Base-by-base conservation (phyloP, 2,797 vertebrate genomes). In the Triplophysa bombifrons region DNA sequence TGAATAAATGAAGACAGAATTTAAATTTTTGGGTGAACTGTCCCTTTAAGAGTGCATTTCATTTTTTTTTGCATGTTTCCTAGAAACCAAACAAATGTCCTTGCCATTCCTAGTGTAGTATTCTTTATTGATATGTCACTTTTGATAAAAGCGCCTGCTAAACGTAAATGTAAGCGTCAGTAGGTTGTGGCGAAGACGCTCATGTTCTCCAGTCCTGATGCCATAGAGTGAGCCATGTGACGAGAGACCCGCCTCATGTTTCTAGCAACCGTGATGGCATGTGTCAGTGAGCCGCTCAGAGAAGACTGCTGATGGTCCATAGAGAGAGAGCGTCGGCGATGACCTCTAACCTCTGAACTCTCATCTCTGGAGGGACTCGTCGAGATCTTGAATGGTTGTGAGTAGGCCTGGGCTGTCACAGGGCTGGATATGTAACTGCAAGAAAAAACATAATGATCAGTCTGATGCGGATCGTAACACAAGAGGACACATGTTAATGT, bases 151-250 rank as follows among this genome's bases (percentile, higher is more conserved):
- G 9, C 1, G 0, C 14, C 53, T 71, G 22, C 56, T 61, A 22
- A 63, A 17, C 3, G 27, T 74, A 34, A 48, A 13, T 16, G 6
- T 25, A 41, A 3, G 22, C 8, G 9, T 94, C 90, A 96, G 88
- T 92, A 91, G 84, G 91, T 94, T 71, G 90, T 74, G 3, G 88
- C 66, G 22, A 93, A 89, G 63, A 72, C 53, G 5, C 84, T 84
- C 0, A 88, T 88, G 61, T 90, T 87, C 82, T 90, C 85, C 74
- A 96, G 92, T 16, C 95, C 94, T 0, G 88, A 55, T 0, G 90
- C 87, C 82, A 98, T 91, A 0, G 90, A 93, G 38, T 72, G 88
- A 80, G 94, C 92, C 92, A 98, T 93, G 85, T 88, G 92, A 50
- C 74, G 82, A 0, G 94, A 94, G 80, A 92, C 93, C 76, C 87